Base-by-base conservation (phyloP, 2,888 invertebrate genomes). In the Balanococcus diminutus region DNA sequence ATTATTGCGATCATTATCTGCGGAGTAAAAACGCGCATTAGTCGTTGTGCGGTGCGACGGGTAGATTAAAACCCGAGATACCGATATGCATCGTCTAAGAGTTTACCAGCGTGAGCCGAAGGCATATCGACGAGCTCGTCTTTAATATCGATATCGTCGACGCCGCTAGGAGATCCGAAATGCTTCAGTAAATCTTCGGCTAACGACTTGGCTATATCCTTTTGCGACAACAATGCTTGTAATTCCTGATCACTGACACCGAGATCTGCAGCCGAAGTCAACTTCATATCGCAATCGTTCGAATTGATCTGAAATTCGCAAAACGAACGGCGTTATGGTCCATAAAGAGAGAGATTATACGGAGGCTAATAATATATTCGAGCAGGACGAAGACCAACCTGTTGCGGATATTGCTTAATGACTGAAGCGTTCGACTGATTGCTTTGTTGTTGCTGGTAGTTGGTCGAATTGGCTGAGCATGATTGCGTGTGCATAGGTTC, bases 161-260 rank as follows among this genome's bases (percentile, higher is more conserved):
- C 86, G 11, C 88, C 87, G 19, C 88, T 87, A 0, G 89, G 88
- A 25, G 94, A 94, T 14, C 94, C 94, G 89, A 97, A 95, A 89
- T 96, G 95, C 90, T 96, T 95, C 86, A 97, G 91, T 87, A 97
- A 91, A 90, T 97, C 96, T 90, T 97, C 97, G 72, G 96, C 96
- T 87, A 96, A 91, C 56, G 95, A 94, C 87, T 96, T 94, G 0
- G 94, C 92, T 82, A 94, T 92, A 89, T 94, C 95, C 88, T 94
- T 94, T 88, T 94, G 93, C 0, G 94, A 93, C n/a, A 95, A 90
- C 61, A 95, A 90, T 87, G 94, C 94, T 88, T 94, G 93, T 51
- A 95, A 90, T 88, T 95, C 95, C 89, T 94, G 94, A 88, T 94
- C 94, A 88, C 92, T 93, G 3, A 93, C 92, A 86, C 92, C 92